Conservation (phyloP, 2,888 invertebrate genomes). For the Xanthia togata region DNA sequence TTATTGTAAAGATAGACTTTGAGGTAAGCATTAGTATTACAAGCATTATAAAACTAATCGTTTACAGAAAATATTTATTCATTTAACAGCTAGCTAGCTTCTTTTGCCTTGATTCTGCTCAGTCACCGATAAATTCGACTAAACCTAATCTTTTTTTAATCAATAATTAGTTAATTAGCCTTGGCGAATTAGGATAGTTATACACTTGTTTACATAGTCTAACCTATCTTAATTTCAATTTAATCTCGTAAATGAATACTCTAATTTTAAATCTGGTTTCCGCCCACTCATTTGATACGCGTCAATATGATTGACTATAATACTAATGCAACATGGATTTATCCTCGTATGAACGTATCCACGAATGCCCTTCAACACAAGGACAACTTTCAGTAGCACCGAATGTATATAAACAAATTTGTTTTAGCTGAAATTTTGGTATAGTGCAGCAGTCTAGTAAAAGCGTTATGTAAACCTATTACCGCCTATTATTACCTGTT, state of each 20-base stretch:
- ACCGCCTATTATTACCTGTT: neutral
- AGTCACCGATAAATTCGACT: neutral
- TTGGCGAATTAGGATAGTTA: neutral
- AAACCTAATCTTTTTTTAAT: constrained; percentile 2
- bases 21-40: neutral
- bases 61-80: neutral
- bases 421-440: neutral
- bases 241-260: constrained; percentile 17
- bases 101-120: neutral
- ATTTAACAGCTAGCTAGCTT: neutral
- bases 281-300: constrained; percentile 62
- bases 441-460: neutral
- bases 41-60: neutral
- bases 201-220: neutral
- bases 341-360: neutral
- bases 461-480: neutral
- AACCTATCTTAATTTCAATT: constrained; percentile 1
- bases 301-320: constrained; percentile 19
- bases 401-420: neutral
- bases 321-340: constrained; percentile 7
- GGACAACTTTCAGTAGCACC: neutral
- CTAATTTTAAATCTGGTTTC: constrained; percentile 39
- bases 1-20: neutral
- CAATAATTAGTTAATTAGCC: constrained; percentile 7
- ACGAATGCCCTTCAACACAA: neutral